Evolutionary conservation across 2,797 vertebrate genomes (phyloP).

Genomic region (Sus cebifrons): DNA sequence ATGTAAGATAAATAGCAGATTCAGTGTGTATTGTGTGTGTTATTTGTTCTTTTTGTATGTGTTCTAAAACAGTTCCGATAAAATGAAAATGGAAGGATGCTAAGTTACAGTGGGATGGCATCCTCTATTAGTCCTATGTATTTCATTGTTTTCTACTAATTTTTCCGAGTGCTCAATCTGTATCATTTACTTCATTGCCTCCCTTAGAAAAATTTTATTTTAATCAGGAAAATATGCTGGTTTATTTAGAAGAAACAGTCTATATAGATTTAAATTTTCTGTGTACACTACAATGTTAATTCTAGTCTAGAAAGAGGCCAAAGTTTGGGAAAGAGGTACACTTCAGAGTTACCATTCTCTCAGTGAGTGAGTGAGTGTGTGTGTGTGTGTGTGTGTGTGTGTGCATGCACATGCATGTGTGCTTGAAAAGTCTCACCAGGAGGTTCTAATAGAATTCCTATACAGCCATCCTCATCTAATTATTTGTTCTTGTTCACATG

Average conservation of each 20-base stretch:
- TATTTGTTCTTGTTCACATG: not conserved
- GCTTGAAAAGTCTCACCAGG: not conserved
- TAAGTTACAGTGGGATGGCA: not conserved
- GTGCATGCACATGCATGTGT: no score
- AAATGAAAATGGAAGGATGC: slow-evolving; percentile 13
- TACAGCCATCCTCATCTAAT: not conserved
- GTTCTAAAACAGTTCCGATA: slow-evolving; percentile 18
- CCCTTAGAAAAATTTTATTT: slow-evolving; percentile 14
- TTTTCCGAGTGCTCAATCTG: not conserved
- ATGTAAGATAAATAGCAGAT: not conserved
- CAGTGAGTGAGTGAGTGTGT: not conserved
- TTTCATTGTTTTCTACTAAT: slow-evolving; percentile 47
- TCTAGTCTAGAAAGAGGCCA: not conserved
- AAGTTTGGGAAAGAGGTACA: not conserved
- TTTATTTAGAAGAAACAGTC: not conserved
- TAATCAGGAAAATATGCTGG: not conserved
- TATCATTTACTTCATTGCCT: not conserved
- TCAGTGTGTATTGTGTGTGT: not conserved
- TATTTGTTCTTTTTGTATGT: slow-evolving; percentile 10
- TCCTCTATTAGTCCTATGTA: not conserved
- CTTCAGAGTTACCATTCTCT: not conserved
- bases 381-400: not conserved
- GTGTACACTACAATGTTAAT: not conserved
- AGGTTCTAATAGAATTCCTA: not conserved
- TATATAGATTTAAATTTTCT: not conserved